Evolutionary conservation across 37 sponge, comb jelly and placozoan species (phyloP).

Genomic region (Aplysina aerophoba): DNA sequence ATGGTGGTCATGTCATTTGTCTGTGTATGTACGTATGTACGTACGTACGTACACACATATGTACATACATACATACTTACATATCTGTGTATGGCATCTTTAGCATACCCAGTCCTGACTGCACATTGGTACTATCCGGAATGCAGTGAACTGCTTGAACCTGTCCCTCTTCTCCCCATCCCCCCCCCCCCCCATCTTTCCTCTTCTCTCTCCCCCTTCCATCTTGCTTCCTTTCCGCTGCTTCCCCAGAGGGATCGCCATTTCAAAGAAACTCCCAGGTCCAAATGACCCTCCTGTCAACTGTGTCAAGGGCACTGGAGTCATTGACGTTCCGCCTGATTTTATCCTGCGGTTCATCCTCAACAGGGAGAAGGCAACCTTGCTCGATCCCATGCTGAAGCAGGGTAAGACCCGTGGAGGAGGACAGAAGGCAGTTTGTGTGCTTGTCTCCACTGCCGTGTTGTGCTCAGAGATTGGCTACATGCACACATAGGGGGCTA

Average conservation of each 20-base stretch:
- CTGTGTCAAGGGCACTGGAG: constrained; percentile 69
- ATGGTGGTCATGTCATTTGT: too few relatives aligned
- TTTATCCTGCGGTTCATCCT: constrained; percentile 56
- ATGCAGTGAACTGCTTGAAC: too few relatives aligned
- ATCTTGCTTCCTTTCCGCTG: not conserved
- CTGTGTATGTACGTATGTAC: too few relatives aligned
- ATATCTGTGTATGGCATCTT: too few relatives aligned
- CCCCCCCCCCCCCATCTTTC: too few relatives aligned
- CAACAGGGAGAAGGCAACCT: constrained; percentile 4
- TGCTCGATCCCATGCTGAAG: constrained; percentile 68
- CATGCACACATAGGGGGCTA: too few relatives aligned
- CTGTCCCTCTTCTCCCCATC: too few relatives aligned
- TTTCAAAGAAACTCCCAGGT: constrained; percentile 61
- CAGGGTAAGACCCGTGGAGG: constrained; percentile 16
- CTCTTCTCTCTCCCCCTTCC: not conserved
- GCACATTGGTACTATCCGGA: too few relatives aligned
- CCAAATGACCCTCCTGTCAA: constrained; percentile 54
- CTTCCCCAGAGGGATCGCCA: constrained; percentile 34
- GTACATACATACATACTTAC: too few relatives aligned
- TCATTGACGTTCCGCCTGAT: constrained; percentile 62
- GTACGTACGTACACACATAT: too few relatives aligned
- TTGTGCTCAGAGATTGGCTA: too few relatives aligned
- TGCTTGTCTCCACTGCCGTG: not conserved
- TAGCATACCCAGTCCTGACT: too few relatives aligned
- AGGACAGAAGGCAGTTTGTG: not conserved